Evolutionary conservation across 2,888 invertebrate genomes (phyloP).

Genomic region (Lordiphosa andalusiaca): DNA sequence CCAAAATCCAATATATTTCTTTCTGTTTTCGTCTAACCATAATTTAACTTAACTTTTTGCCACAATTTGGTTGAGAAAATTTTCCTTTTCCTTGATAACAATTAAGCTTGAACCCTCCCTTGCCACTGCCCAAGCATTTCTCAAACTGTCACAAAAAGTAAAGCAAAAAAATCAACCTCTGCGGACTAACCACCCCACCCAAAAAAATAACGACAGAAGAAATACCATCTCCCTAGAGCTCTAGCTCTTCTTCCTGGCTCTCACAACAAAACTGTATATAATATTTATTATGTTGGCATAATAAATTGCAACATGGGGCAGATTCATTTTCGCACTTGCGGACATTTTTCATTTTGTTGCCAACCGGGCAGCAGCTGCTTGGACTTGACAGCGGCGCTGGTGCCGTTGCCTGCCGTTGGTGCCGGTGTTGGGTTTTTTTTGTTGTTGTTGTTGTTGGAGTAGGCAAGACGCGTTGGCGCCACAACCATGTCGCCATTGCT

Average conservation of each 20-base stretch:
- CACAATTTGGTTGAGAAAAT: slow-evolving; percentile 22
- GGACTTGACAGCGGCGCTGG: slow-evolving; percentile 30
- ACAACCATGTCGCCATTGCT: slow-evolving; percentile 41
- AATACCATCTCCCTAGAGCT: slow-evolving; percentile 24
- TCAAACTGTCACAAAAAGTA: slow-evolving; percentile 48
- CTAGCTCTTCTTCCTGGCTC: slow-evolving; percentile 38
- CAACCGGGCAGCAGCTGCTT: slow-evolving; percentile 55
- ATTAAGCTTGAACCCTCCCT: slow-evolving; percentile 34
- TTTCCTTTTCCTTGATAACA: slow-evolving; percentile 32
- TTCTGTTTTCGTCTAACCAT: no score
- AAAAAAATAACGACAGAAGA: slow-evolving; percentile 6
- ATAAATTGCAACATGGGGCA: slow-evolving; percentile 75
- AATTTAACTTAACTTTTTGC: slow-evolving; percentile 6
- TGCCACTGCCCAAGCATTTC: slow-evolving; percentile 38
- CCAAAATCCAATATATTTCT: no score
- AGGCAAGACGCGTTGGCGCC: slow-evolving; percentile 53
- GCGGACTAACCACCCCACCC: slow-evolving; percentile 3
- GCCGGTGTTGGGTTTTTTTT: slow-evolving; percentile 34
- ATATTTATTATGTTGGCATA: slow-evolving; percentile 76
- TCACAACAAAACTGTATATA: slow-evolving; percentile 59
- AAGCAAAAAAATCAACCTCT: slow-evolving; percentile 9
- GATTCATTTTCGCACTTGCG: slow-evolving; percentile 74
- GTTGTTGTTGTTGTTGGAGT: slow-evolving; percentile 28
- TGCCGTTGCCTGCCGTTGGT: background rate
- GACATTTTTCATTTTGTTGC: slow-evolving; percentile 70